Conservation (phyloP, 2,113 vertebrate species). For the Procavia capensis region DNA sequence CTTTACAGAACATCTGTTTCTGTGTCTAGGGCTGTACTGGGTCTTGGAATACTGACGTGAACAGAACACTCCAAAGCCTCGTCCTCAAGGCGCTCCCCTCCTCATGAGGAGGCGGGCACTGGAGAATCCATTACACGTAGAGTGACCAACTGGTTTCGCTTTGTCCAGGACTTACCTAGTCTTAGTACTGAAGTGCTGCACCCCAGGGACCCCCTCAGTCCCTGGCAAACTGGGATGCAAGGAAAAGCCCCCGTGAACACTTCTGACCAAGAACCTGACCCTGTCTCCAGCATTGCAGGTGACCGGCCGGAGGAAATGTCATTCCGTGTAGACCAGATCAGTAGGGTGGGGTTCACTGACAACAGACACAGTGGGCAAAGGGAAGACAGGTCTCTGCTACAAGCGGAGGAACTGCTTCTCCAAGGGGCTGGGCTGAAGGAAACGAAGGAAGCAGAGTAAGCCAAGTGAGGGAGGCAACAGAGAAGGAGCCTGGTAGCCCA, state of each 20-base stretch:
- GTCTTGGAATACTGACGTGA: not conserved
- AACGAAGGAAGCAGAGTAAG: not conserved
- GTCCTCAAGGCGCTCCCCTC: not conserved
- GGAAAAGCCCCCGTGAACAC: not conserved
- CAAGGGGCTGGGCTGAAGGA: not conserved
- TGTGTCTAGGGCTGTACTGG: not conserved
- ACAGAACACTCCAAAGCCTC: not conserved
- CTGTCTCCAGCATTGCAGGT: not conserved
- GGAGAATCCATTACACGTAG: not conserved
- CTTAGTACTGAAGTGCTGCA: not conserved
- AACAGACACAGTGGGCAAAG: not conserved
- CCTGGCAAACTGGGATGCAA: not conserved
- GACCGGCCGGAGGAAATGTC: not conserved
- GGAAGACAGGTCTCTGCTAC: not conserved
- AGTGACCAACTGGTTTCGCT: not conserved
- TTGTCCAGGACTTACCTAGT: not conserved
- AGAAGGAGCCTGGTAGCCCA: no score
- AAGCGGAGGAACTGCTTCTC: not conserved
- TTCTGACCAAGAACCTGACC: not conserved
- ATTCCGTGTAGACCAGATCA: not conserved
- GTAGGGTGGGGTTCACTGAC: not conserved
- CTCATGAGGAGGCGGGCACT: not conserved
- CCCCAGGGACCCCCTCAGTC: not conserved
- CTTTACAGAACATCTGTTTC: not conserved
- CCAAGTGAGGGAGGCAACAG: not conserved